Base-by-base conservation (phyloP, 2,888 invertebrate species). In the Leucophora obtusa region DNA sequence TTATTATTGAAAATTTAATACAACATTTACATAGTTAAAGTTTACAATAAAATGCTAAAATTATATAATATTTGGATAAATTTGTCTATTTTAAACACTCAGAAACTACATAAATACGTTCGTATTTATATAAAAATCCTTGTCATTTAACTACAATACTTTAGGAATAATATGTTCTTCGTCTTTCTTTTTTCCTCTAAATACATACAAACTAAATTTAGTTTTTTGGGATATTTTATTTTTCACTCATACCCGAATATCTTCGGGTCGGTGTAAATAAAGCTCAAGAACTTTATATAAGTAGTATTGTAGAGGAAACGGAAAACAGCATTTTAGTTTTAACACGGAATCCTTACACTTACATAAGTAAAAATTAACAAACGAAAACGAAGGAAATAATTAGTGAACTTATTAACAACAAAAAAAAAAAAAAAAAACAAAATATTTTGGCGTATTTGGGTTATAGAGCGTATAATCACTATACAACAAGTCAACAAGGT, bases 401-500 rank as follows among this genome's bases (percentile, higher is more conserved):
- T 33, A 62, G 62, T 75, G 28, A 59, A 59, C 4, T 51, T 51
- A 24, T 73, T 47, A 58, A 56, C 2, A 66, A 71, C 28, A 24
- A 47, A 28, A 28, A 28, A 8, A 3, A 69, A 56, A 58, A 59
- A 60, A 80, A 73, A 17, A 56, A 68, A 53, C 58, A 56, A 86
- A 88, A 86, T 85, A 88, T 88, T 88, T 87, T 88, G 66, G 87
- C 86, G 73, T 88, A 86, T 85, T 83, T 88, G 82, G 87, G 87
- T 84, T 88, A 88, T 74, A 85, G 84, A 82, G 87, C 86, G 80
- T 88, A 87, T 84, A 85, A 85, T 84, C 86, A 85, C 84, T 88
- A 85, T 83, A 84, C 82, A 84, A 83, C 84, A 87, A 85, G 78
- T 83, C 86, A 86, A 85, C 85, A 68, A 74, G 24, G 21, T 47